These are phyloP conservation scores for Probosciger aterrimus DNA, from an alignment of 2,113 vertebrate genomes.

Conservation along the genomic window DNA sequence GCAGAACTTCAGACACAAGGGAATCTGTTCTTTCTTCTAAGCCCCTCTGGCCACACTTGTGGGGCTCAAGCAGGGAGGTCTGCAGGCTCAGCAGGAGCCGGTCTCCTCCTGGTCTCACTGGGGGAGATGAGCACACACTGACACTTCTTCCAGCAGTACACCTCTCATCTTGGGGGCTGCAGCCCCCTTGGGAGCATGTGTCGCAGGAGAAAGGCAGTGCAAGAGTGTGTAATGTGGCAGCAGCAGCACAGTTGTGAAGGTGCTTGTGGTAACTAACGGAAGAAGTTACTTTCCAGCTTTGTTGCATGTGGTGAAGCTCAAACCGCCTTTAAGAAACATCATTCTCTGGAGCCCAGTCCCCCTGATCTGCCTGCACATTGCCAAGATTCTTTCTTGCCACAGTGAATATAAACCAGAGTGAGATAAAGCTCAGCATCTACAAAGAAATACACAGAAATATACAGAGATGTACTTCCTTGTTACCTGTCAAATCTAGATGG, in stretches of 20 bases:
- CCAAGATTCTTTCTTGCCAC: background rate
- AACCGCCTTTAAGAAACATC: background rate
- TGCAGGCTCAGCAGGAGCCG: background rate
- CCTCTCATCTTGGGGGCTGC: background rate
- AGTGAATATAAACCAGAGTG: fast-evolving
- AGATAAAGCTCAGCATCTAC: background rate
- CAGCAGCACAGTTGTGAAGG: fast-evolving
- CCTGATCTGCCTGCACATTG: background rate
- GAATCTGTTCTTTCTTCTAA: background rate
- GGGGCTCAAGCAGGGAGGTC: no score
- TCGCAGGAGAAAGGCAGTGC: fast-evolving
- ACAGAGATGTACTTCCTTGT: fast-evolving
- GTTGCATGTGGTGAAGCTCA: fast-evolving
- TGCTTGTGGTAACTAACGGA: fast-evolving
- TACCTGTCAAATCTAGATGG: background rate
- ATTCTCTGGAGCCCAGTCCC: background rate
- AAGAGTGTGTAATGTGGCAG: background rate
- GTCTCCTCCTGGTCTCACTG: background rate
- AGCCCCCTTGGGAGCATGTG: fast-evolving
- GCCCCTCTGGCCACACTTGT: fast-evolving
- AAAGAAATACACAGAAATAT: background rate
- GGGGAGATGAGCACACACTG: background rate
- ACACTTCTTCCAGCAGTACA: fast-evolving
- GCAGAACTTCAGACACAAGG: background rate
- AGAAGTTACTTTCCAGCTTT: background rate